Evolutionary conservation across 2,113 vertebrate genomes (phyloP).

Genomic region (Machaerirhynchus nigripectus): DNA sequence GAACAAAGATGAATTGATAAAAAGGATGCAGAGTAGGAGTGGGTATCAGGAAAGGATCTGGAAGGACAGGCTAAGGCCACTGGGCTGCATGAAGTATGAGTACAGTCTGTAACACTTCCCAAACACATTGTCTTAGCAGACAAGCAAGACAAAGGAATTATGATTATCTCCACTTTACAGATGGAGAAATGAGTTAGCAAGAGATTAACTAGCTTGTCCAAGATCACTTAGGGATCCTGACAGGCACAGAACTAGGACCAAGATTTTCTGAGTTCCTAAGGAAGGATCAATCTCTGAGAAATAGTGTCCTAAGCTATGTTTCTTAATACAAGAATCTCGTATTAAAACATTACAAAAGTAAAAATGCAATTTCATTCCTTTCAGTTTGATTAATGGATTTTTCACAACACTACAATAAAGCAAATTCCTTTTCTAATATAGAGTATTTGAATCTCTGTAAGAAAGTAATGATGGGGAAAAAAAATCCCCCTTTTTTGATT

Average conservation of each 20-base stretch:
- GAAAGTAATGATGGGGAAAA: neutral
- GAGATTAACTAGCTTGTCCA: constrained; percentile 7
- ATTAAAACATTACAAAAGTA: constrained; percentile 63
- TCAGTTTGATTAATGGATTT: constrained; percentile 64
- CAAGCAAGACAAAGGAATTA: neutral
- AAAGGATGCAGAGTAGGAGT: neutral
- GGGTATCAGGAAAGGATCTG: neutral
- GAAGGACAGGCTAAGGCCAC: neutral
- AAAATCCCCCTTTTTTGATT: neutral
- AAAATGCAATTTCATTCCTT: constrained; percentile 67
- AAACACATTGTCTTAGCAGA: neutral
- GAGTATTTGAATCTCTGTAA: neutral
- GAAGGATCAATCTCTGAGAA: neutral
- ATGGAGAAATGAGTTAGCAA: neutral
- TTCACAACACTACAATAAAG: constrained; percentile 25
- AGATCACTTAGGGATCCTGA: constrained; percentile 17
- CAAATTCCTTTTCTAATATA: constrained; percentile 15
- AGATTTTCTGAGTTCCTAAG: constrained; percentile 3
- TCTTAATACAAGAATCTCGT: constrained; percentile 35
- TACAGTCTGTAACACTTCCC: neutral
- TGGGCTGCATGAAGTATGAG: neutral
- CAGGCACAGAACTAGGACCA: neutral
- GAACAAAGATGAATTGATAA: neutral
- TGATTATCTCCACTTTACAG: neutral
- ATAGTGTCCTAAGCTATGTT: constrained; percentile 3